phyloP scores from a whole-genome alignment of 2,113 vertebrate genomes.

The Nymphicus hollandicus region DNA sequence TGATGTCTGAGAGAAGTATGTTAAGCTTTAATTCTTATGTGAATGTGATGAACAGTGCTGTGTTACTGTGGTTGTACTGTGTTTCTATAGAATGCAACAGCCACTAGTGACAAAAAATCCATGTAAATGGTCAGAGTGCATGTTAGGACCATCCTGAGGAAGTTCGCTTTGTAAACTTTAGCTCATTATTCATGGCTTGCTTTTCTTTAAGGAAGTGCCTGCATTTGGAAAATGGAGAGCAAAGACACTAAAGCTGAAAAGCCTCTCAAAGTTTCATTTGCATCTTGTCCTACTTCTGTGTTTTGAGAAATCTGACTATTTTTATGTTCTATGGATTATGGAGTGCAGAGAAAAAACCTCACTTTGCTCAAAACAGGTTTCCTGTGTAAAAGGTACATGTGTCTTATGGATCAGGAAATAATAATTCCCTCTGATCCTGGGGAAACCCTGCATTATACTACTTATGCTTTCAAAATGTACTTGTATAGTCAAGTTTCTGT shows the following conservation, averaged over 20 bases:
- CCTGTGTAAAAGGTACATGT: neutral
- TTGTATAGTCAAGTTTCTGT: neutral
- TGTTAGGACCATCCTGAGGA: neutral
- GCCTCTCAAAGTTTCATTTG: neutral
- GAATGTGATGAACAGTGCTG: neutral
- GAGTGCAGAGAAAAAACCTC: neutral
- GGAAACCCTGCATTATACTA: neutral
- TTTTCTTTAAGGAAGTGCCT: neutral
- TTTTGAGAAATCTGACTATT: neutral
- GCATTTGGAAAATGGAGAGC: neutral
- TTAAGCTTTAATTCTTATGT: neutral
- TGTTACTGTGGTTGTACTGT: neutral
- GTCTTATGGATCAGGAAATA: neutral
- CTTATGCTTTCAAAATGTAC: neutral
- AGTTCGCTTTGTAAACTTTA: neutral
- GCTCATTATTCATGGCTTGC: neutral
- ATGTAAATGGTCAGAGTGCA: neutral
- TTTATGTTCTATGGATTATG: neutral
- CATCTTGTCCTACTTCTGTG: neutral
- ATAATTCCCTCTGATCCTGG: neutral
- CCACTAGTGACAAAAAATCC: slow-evolving; percentile 4
- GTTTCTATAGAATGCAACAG: neutral
- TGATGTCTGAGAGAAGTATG: neutral
- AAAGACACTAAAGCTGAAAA: neutral
- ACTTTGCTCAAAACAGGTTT: neutral